Conservation (phyloP, 1,140 invertebrate genomes). For the Macrobrachium nipponense region DNA sequence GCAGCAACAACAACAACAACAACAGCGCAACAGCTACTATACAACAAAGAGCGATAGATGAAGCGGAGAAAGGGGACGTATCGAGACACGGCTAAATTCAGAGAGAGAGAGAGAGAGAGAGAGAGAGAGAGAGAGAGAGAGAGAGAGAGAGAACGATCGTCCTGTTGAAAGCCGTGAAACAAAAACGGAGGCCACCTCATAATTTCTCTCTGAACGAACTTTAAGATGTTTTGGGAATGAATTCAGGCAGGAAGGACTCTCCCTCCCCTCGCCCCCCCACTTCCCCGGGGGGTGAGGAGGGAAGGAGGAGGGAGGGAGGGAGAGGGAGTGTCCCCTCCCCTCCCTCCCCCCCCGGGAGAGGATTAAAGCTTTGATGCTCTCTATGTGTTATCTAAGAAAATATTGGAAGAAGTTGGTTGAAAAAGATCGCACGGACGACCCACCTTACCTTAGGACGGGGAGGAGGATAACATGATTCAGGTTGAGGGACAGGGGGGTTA, state of each 20-base stretch:
- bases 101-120: constrained; percentile 27
- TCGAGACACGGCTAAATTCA: constrained; percentile 14
- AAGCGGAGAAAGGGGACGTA: background rate
- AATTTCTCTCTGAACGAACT: constrained; percentile 38
- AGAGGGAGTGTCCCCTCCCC: too few species aligned
- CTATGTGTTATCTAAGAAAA: constrained; percentile 60
- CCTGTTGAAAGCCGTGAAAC: background rate
- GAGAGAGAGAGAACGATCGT: constrained; percentile 19
- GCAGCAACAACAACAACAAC: background rate
- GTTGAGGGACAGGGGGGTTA: background rate
- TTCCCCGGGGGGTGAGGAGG: too few species aligned
- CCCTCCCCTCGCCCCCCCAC: too few species aligned
- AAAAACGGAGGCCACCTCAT: constrained; percentile 18
- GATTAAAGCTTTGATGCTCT: constrained; percentile 57
- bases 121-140: constrained; percentile 26
- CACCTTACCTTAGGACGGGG: background rate
- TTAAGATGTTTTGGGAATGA: constrained; percentile 58
- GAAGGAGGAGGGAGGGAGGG: too few species aligned
- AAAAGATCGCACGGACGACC: constrained; percentile 32
- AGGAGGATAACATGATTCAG: background rate
- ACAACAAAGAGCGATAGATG: background rate
- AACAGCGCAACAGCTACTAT: too few species aligned
- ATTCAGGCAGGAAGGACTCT: constrained; percentile 49
- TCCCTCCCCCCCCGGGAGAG: background rate
- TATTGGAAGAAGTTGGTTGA: constrained; percentile 56